Evolutionary conservation across 1,140 invertebrate species (phyloP), one percentile per base, ranked within the genome.

Genomic region (Pseudomyrmex gracilis): DNA sequence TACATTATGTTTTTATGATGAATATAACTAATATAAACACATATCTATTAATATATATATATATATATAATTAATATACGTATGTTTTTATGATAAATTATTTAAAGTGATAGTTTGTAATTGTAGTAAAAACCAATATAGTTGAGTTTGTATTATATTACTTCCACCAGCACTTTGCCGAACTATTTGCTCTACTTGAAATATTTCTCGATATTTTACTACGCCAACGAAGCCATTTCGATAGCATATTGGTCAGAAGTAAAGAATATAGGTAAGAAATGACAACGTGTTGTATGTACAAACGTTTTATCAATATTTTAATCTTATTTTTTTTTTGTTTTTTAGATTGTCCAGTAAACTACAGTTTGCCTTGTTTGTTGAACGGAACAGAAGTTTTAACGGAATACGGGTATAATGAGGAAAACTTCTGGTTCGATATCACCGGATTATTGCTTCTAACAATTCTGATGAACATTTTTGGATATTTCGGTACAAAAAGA

Each of bases 201-300:
- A 87, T 96, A 95, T 85, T 53, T 95, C 10, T 95, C 95, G 1
- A 95, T 95, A 92, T 95, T 96, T 88, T 94, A 94, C 61, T 96
- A 95, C 88, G 91, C 92, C 12, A 95, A 93, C 89, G 95, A 96
- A 85, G 90, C 94, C 1, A 66, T 95, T 5, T 89, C 93, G 2
- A 93, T 96, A 68, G 93, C 94, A 84, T 94, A 96, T 77, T 96
- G 95, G 95, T 84, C 84, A 2, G 47, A 78, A 20, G 64, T 93
- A 24, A 82, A 84, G 3, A 67, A 86, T n/a, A 92, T 93, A 34
- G 89, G 83, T 83, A 49, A 86, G 47, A n/a, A 34, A 57, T 13
- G 8, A 20, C 10, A 9, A 51, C 49, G 3, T 13, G 13, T 51
- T 51, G 9, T 51, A 13, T 51, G 45, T 12, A 51, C 13, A 2